Percentiles rank a stretch among this genome's conserved stretches.
These are phyloP conservation scores for Corythaeola cristata DNA, from an alignment of 2,113 vertebrate species.

Conservation along the genomic window DNA sequence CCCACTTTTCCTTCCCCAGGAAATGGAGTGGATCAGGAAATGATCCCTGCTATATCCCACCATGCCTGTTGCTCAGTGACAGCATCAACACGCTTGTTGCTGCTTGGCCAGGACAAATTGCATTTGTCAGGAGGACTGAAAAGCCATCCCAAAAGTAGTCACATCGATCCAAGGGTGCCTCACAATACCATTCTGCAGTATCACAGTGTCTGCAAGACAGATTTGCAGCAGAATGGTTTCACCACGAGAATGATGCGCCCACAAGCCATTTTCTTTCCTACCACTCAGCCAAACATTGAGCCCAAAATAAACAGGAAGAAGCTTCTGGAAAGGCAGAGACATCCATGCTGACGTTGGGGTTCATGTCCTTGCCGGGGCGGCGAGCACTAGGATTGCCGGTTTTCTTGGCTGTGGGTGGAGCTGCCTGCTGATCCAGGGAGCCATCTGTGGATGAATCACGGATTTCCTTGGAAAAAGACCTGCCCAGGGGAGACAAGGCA, in stretches of 20 bases:
- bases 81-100: neutral
- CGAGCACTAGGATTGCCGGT: neutral
- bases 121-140: neutral
- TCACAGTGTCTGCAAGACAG: neutral
- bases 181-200: neutral
- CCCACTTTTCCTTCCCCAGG: neutral
- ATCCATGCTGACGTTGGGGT: fast-evolving
- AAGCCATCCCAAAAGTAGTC: neutral
- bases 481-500: constrained; percentile 15
- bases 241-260: fast-evolving
- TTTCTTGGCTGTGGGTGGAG: constrained; percentile 19
- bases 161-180: neutral
- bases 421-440: neutral
- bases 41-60: neutral
- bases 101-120: neutral
- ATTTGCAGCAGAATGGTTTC: neutral
- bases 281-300: neutral
- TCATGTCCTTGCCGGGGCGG: neutral
- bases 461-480: constrained; percentile 24
- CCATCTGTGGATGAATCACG: constrained; percentile 68
- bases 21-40: neutral
- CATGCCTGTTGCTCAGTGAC: neutral
- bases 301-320: fast-evolving
- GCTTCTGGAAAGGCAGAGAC: neutral
- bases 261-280: neutral